Evolutionary conservation across 1,140 invertebrate species (phyloP), one percentile per base, ranked within the genome.

Genomic region (Andricus grossulariae): DNA sequence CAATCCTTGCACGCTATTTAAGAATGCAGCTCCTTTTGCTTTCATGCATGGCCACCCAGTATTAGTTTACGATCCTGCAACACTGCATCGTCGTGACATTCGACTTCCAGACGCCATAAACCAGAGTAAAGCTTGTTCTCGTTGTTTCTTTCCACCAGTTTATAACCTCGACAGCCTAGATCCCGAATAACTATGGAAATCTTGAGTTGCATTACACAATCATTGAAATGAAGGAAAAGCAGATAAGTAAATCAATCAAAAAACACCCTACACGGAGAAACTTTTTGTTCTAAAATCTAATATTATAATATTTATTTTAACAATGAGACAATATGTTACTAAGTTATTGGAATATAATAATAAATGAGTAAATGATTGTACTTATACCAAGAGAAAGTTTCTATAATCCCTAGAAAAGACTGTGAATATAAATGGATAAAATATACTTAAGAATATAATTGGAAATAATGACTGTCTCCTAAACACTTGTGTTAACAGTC

Each of bases 61-160:
- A 51, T 51, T 51, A 51, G 52, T 54, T 54, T 54, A 54, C 52
- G 52, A 54, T 19, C 52, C 52, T 54, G 52, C 18, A 54, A 54
- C n/a, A 54, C 52, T 54, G 18, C 52, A 18, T 54, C 52, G 52
- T 54, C 52, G 52, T 54, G 52, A 54, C 52, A 54, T 54, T 54
- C 52, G 52, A 54, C 52, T 54, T 54, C 18, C 52, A 54, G 52
- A 54, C 52, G 52, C 52, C 7, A 54, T 54, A 54, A 54, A 54
- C 51, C 52, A 54, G 52, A 54, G 52, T 54, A 54, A 54, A 54
- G n/a, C 52, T 54, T 54, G 51, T 54, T 54, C 52, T 54, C 52
- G 52, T 54, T 54, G 52, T 54, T 54, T 54, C 52, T 54, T 54
- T 54, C 16, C 52, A 3, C 6, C n/a, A n/a, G 52, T 54, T 54